Evolutionary conservation across 2,888 invertebrate genomes (phyloP).

Genomic region (Noctua pronuba): DNA sequence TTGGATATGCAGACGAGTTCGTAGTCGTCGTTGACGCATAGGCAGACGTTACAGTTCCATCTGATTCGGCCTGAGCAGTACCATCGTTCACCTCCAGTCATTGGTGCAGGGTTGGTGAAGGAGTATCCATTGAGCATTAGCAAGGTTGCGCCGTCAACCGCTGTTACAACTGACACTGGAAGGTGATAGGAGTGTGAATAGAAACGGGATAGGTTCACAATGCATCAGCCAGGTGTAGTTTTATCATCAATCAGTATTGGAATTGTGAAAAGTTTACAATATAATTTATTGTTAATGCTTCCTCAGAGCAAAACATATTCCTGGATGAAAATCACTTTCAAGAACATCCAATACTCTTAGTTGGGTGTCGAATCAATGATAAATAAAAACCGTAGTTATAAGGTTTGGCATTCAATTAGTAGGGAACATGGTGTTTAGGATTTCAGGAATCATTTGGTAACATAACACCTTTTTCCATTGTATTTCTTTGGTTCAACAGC

Average conservation of each 20-base stretch:
- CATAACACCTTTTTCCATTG: neutral
- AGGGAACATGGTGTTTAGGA: neutral
- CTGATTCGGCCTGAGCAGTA: slow-evolving; percentile 84
- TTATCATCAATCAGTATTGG: neutral
- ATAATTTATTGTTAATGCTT: neutral
- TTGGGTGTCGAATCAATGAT: neutral
- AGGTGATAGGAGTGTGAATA: slow-evolving; percentile 65
- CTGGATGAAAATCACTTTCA: neutral
- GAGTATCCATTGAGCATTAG: slow-evolving; percentile 86
- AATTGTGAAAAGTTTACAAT: neutral
- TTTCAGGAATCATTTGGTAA: neutral
- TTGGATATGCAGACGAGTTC: slow-evolving; percentile 85
- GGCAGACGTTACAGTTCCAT: slow-evolving; percentile 84
- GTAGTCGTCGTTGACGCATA: slow-evolving; percentile 87
- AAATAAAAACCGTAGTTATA: slow-evolving; percentile 7
- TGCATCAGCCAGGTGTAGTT: neutral
- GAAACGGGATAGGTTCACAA: slow-evolving; percentile 19
- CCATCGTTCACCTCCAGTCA: slow-evolving; percentile 86
- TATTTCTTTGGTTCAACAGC: neutral
- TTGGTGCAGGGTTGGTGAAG: slow-evolving; percentile 85
- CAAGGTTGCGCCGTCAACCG: slow-evolving; percentile 85
- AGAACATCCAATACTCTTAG: neutral
- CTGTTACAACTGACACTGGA: slow-evolving; percentile 87
- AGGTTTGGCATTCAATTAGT: neutral
- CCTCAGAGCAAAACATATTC: neutral